phyloP scores from a whole-genome alignment of 2,113 vertebrate species.

The Oryzias woworae region DNA sequence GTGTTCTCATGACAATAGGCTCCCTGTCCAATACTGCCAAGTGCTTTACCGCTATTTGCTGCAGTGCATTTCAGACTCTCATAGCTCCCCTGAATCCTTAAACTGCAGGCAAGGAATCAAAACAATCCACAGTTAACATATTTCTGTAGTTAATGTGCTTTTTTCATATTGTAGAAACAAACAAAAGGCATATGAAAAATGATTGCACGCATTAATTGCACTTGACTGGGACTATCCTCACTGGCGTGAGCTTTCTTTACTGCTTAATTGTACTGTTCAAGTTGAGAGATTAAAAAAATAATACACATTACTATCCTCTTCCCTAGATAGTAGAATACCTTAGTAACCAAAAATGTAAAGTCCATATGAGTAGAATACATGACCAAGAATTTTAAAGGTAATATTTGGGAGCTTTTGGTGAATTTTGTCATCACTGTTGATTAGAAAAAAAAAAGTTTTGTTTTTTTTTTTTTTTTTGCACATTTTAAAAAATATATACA shows the following conservation, averaged over 20 bases:
- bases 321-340: slow-evolving; percentile 48
- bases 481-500: slow-evolving; percentile 2
- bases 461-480: background rate
- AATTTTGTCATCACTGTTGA: too few relatives aligned
- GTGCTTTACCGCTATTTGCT: slow-evolving; percentile 49
- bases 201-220: slow-evolving; percentile 27
- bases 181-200: slow-evolving; percentile 23
- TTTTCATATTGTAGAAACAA: slow-evolving; percentile 38
- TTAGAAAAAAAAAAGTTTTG: too few relatives aligned
- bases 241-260: slow-evolving; percentile 21
- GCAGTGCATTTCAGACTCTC: slow-evolving; percentile 35
- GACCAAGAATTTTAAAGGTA: too few relatives aligned
- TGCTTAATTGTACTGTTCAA: slow-evolving; percentile 21
- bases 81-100: slow-evolving; percentile 30
- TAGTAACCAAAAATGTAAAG: slow-evolving; percentile 52
- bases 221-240: slow-evolving; percentile 33
- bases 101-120: slow-evolving; percentile 36
- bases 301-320: slow-evolving; percentile 19
- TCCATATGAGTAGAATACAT: too few relatives aligned
- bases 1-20: slow-evolving; percentile 71
- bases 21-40: slow-evolving; percentile 52
- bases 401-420: too few relatives aligned
- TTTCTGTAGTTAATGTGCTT: slow-evolving; percentile 18
- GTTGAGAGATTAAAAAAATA: slow-evolving; percentile 55
- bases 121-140: slow-evolving; percentile 31